phyloP scores from a whole-genome alignment of 1,140 invertebrate species.

The Zaprionus capensis region DNA sequence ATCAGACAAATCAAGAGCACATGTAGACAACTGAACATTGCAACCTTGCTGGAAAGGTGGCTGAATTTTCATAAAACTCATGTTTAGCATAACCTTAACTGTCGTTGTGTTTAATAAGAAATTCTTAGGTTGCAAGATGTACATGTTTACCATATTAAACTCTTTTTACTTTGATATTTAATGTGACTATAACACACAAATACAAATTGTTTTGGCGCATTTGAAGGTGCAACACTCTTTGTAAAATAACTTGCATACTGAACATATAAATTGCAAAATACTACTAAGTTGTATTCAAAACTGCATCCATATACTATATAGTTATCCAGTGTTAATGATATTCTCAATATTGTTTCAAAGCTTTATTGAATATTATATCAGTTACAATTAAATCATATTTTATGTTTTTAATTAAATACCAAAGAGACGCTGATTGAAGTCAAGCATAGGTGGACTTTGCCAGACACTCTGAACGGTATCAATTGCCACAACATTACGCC shows the following conservation, averaged over 20 bases:
- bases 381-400: too few relatives aligned
- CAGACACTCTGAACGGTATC: conserved; percentile 66
- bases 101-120: too few relatives aligned
- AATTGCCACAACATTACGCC: conserved; percentile 61
- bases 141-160: background rate
- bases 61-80: background rate
- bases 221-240: conserved; percentile 37
- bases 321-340: background rate
- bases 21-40: conserved; percentile 2
- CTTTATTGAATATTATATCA: background rate
- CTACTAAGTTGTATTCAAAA: background rate
- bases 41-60: background rate
- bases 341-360: background rate
- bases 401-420: conserved; percentile 23
- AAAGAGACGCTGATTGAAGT: conserved; percentile 66
- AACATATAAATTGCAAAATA: background rate
- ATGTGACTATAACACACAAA: too few relatives aligned
- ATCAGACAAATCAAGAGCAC: conserved; percentile 33
- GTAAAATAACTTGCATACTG: background rate
- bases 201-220: background rate
- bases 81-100: too few relatives aligned
- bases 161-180: background rate
- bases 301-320: conserved; percentile 9
- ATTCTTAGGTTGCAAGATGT: background rate
- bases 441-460: conserved; percentile 66